Base-by-base conservation (phyloP, 92 coral and sea anemone species). In the Actinostola sp. region DNA sequence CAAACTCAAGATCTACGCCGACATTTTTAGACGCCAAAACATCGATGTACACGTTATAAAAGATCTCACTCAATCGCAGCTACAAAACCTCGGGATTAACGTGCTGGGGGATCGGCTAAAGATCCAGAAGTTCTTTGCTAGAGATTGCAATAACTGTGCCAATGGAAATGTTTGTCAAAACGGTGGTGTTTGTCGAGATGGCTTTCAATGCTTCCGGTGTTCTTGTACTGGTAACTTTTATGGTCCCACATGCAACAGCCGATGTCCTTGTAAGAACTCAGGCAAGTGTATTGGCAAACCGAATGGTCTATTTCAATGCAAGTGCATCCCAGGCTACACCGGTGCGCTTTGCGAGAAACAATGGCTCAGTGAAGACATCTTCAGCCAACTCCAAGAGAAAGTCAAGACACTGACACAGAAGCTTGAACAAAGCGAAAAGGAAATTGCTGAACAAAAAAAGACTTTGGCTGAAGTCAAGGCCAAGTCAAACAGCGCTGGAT, bases 91-190 rank as follows among this genome's bases (percentile, higher is more conserved):
- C 9, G 92, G 92, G 8, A 79, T 88, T 31, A 39, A 49, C 20
- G 78, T 74, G 2, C 65, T 78, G 9, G 83, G 92, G 24, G 89
- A 88, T 49, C 83, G 88, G 32, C 51, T 78, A 2, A 88, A 83
- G 83, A 88, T 88, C 53, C 45, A 49, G 25, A 58, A 68, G 64
- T 88, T 57, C 52, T 83, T 78, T 35, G 59, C 74, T 29, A 74
- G 36, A 23, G 92, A 88, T 51, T 21, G 38, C 30, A 52, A 52
- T n/a, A 57, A 57, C 63, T 57, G 63, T 20, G 38, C 39, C 36
- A 57, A 29, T 21, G 52, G 58, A 31, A 78, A 64, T 12, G 51
- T 73, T 0, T 81, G 86, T 32, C 31, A 75, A 13, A 78, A 81
- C 65, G 49, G 82, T 3, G 59, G 66, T 3, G 41, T 34, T 16